Conservation (phyloP, 2,888 invertebrate species). For the Oscheius sp. region DNA sequence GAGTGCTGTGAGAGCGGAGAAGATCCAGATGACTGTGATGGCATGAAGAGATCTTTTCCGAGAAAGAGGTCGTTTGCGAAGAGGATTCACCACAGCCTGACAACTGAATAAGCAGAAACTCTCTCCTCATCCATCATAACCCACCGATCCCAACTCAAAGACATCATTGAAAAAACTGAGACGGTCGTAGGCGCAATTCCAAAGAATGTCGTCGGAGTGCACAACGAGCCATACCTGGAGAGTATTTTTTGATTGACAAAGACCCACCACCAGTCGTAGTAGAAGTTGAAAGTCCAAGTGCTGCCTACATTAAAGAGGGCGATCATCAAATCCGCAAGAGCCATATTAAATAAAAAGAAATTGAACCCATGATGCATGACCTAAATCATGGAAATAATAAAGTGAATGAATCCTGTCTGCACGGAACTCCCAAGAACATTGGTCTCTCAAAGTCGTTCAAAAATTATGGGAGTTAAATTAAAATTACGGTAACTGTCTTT, state of each 20-base stretch:
- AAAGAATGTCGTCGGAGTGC: constrained; percentile 59
- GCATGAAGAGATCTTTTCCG: constrained; percentile 44
- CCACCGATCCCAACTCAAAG: constrained; percentile 59
- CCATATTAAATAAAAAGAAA: constrained; percentile 66
- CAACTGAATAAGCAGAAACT: constrained; percentile 37
- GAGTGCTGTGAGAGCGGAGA: constrained; percentile 57
- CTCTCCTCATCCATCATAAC: not conserved
- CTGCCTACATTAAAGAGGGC: constrained; percentile 64
- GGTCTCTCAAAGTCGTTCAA: no score
- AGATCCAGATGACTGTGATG: constrained; percentile 57
- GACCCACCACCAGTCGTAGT: constrained; percentile 60
- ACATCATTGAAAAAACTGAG: constrained; percentile 63
- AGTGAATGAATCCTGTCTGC: not conserved
- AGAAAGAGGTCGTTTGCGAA: constrained; percentile 54
- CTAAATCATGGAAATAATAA: constrained; percentile 24
- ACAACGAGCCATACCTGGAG: constrained; percentile 54
- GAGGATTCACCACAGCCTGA: constrained; percentile 60
- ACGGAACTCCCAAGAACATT: not conserved
- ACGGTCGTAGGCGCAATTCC: constrained; percentile 65
- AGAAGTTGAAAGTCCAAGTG: constrained; percentile 62
- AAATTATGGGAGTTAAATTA: no score
- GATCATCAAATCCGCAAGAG: constrained; percentile 63
- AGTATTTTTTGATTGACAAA: not conserved
- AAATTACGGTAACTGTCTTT: no score
- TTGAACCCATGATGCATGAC: constrained; percentile 65